These are phyloP conservation scores for Perca flavescens DNA, from an alignment of 2,113 vertebrate genomes.

Conservation along the genomic window DNA sequence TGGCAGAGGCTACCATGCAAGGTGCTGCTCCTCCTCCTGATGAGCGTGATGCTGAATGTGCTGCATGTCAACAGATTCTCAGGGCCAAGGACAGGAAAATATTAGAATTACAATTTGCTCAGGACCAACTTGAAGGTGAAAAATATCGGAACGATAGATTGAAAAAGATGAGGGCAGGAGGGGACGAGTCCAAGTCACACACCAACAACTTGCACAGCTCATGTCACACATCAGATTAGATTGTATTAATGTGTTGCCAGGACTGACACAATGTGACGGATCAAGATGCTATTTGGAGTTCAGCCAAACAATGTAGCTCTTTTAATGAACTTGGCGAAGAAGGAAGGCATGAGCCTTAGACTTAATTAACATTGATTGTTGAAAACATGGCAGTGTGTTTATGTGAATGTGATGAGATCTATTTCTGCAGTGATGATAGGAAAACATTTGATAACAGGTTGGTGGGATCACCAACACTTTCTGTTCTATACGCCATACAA, in stretches of 20 bases:
- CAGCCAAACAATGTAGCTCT: slow-evolving; percentile 22
- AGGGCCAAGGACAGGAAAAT: background rate
- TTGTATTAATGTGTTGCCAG: background rate
- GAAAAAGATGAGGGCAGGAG: background rate
- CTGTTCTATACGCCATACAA: background rate
- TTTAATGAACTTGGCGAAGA: slow-evolving; percentile 69
- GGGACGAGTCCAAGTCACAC: background rate
- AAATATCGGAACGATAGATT: background rate
- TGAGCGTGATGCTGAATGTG: background rate
- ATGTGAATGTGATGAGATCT: slow-evolving; percentile 43
- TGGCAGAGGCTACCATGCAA: too few relatives aligned
- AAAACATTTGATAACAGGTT: slow-evolving; percentile 18
- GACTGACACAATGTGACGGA: slow-evolving; percentile 38
- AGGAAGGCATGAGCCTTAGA: slow-evolving; percentile 36
- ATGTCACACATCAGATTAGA: slow-evolving; percentile 2
- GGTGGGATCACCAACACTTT: background rate
- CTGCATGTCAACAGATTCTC: background rate
- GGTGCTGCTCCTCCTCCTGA: too few relatives aligned
- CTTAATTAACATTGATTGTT: slow-evolving; percentile 30
- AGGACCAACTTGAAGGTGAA: background rate
- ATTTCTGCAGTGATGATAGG: slow-evolving; percentile 29
- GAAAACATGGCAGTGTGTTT: background rate
- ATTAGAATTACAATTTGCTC: background rate
- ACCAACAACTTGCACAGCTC: background rate
- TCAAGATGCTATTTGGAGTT: slow-evolving; percentile 51